phyloP scores from a whole-genome alignment of 1,140 invertebrate species.

The Catajapyx aquilonaris region DNA sequence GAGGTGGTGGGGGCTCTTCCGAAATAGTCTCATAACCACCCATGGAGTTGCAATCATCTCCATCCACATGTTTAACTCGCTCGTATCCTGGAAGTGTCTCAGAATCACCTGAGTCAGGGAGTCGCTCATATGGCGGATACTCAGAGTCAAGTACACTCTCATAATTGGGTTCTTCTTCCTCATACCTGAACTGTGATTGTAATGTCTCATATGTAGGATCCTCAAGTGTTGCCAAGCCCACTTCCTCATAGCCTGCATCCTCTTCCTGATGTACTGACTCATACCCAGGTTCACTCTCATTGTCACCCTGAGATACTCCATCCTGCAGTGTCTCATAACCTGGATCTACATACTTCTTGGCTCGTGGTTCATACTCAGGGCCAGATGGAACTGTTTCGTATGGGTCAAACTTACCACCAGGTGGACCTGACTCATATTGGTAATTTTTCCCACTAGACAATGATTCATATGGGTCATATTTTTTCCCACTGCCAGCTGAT shows the following conservation, averaged over 20 bases:
- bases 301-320: too few species aligned
- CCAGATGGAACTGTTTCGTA: not conserved
- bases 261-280: not conserved
- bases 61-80: too few species aligned
- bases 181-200: too few species aligned
- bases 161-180: too few species aligned
- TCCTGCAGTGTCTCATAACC: not conserved
- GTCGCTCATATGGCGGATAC: too few species aligned
- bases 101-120: too few species aligned
- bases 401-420: not conserved
- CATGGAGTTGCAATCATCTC: too few species aligned
- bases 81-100: too few species aligned
- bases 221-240: not conserved
- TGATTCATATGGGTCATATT: not conserved
- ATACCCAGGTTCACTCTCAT: not conserved
- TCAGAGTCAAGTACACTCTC: too few species aligned
- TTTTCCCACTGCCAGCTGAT: not conserved
- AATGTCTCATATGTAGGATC: too few species aligned
- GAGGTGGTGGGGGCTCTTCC: too few species aligned
- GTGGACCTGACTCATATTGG: not conserved
- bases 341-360: not conserved
- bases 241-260: not conserved
- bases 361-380: not conserved
- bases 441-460: not conserved
- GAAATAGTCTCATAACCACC: too few species aligned